Conservation (phyloP, 2,113 vertebrate genomes). For the Chamaetylas fuelleborni region DNA sequence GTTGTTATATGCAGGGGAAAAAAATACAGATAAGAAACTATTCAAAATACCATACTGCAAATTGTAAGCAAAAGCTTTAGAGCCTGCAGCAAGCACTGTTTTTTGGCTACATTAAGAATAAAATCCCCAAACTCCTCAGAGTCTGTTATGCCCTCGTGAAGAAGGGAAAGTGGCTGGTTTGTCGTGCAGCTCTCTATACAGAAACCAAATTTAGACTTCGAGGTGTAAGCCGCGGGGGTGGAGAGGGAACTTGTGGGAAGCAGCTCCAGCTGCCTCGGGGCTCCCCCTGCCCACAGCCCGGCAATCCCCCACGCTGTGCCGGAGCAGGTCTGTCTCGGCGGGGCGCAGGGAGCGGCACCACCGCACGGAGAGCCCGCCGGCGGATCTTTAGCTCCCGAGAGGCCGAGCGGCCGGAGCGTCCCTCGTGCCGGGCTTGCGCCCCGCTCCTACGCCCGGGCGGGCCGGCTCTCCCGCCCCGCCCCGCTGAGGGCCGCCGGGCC, state of each 20-base stretch:
- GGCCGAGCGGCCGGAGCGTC: neutral
- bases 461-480: neutral
- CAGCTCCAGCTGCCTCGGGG: neutral
- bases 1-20: rapidly evolving
- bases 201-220: neutral
- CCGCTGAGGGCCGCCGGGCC: neutral
- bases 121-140: neutral
- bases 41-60: neutral
- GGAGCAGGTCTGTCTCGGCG: too few relatives aligned
- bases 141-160: neutral
- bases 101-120: neutral
- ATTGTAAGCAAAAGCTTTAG: neutral
- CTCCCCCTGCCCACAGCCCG: neutral
- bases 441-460: rapidly evolving
- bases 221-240: rapidly evolving
- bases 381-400: rapidly evolving
- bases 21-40: neutral
- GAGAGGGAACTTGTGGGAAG: neutral
- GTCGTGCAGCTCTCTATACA: neutral
- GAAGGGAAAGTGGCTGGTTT: neutral
- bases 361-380: rapidly evolving
- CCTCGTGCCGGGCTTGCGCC: too few relatives aligned
- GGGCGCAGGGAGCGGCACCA: rapidly evolving
- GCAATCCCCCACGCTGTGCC: rapidly evolving
- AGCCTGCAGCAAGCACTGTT: neutral